A percentile compares a stretch with the other conserved stretches of the same genome.
phyloP scores from a whole-genome alignment of 2,797 vertebrate genomes.

The Oryzias dopingdopingensis region DNA sequence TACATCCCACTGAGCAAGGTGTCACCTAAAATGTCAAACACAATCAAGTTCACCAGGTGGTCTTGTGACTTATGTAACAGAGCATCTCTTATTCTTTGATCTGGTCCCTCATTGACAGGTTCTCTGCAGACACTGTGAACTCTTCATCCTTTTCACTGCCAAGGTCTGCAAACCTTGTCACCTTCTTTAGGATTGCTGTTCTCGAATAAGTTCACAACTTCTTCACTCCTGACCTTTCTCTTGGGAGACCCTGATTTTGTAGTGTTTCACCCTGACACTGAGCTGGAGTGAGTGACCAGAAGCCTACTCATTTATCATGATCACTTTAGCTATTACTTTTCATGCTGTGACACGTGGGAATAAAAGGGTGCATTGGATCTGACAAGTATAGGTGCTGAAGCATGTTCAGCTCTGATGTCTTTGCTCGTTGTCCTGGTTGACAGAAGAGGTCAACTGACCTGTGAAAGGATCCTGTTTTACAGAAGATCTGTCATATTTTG shows the following conservation, averaged over 20 bases:
- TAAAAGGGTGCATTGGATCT: slow-evolving; percentile 5
- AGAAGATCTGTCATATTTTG: too few relatives aligned
- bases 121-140: slow-evolving; percentile 7
- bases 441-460: too few relatives aligned
- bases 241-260: not conserved
- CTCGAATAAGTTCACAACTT: not conserved
- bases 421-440: not conserved
- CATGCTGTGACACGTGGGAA: slow-evolving; percentile 3
- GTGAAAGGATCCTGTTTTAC: too few relatives aligned
- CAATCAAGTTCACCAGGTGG: slow-evolving; percentile 31
- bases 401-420: not conserved
- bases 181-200: not conserved
- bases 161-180: not conserved
- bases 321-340: slow-evolving; percentile 8
- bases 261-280: slow-evolving; percentile 4
- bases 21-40: slow-evolving; percentile 41
- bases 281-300: not conserved
- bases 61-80: slow-evolving; percentile 29
- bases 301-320: slow-evolving; percentile 6
- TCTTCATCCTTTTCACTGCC: not conserved
- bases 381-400: slow-evolving; percentile 7
- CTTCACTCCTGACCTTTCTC: not conserved
- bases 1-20: slow-evolving; percentile 36
- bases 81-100: slow-evolving; percentile 15
- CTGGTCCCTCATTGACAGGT: slow-evolving; percentile 20